Evolutionary conservation across 2,888 invertebrate species (phyloP), one percentile per base, ranked within the genome.

Genomic region (Pediacus dermestoides): DNA sequence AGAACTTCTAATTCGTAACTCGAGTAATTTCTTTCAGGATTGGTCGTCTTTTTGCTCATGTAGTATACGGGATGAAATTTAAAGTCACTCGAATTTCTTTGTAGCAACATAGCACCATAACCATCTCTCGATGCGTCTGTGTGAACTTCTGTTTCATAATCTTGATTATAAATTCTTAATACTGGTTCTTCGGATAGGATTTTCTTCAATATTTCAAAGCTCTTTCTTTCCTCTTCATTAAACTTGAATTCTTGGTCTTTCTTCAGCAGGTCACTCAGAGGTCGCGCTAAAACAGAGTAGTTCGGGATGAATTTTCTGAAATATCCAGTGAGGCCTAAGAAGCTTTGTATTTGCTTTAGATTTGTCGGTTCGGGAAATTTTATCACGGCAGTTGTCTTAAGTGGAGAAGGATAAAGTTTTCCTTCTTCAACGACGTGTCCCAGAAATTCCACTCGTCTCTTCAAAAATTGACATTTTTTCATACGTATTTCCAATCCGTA

Each of bases 381-480:
- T 23, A 12, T 36, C 15, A 52, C 43, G 6, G 55, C 54, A 16
- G 14, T 13, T 7, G 38, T 51, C 38, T 57, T 58, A 8, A 25
- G 27, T 13, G 30, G 18, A 2, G 48, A 47, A 4, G 55, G 53
- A 7, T 42, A 32, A 4, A 61, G 15, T 16, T 25, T 44, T 7
- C 53, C 55, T 23, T 45, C 31, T 39, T 46, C 44, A 6, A 53
- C 44, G 8, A 43, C 38, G 37, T 52, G 39, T 22, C 51, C 55
- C 12, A 54, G 35, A 37, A 48, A 55, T 15, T 47, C 39, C 3
- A 55, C 33, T 16, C 16, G 21, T 26, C n/a, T 39, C 28, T 59
- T 52, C 27, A 65, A 23, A 32, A 67, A 60, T 10, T 63, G 52
- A 37, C 64, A 65, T 45, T 67, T 66, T 15, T 59, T 58, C 51